These are phyloP conservation scores for Poliocrania exsul DNA, from an alignment of 2,797 vertebrate genomes.

Conservation along the genomic window DNA sequence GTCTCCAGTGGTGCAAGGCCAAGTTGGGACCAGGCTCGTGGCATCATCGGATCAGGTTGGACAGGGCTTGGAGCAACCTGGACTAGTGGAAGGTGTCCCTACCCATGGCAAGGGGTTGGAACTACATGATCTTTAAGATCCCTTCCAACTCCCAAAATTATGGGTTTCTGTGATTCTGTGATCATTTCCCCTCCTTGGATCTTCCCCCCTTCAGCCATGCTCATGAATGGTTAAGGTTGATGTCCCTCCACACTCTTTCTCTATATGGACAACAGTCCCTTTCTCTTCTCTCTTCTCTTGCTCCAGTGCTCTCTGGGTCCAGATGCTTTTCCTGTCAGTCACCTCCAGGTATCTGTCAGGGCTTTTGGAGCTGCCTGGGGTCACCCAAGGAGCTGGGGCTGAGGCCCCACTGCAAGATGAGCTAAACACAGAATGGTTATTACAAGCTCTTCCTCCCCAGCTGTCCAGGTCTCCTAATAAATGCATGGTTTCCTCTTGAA, in stretches of 20 bases:
- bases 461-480: constrained; percentile 21
- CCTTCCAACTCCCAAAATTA: not conserved
- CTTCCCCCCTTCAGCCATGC: not conserved
- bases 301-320: not conserved
- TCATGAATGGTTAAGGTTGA: not conserved
- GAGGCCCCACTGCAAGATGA: not conserved
- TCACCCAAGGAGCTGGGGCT: not conserved
- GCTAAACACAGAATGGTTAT: not conserved
- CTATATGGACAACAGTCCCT: accelerated
- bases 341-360: not conserved
- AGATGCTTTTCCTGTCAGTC: not conserved
- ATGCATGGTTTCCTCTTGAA: not conserved
- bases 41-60: not conserved
- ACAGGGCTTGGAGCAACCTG: not conserved
- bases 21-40: not conserved
- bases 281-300: not conserved
- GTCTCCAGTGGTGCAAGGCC: not conserved
- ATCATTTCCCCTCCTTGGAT: not conserved
- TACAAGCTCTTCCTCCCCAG: constrained; percentile 36
- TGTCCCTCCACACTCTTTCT: not conserved
- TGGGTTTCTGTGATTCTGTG: not conserved
- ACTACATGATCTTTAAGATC: not conserved
- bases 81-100: not conserved
- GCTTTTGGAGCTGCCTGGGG: not conserved
- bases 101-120: not conserved